phyloP scores from a whole-genome alignment of 1,140 invertebrate species.

The Latrodectus geometricus region DNA sequence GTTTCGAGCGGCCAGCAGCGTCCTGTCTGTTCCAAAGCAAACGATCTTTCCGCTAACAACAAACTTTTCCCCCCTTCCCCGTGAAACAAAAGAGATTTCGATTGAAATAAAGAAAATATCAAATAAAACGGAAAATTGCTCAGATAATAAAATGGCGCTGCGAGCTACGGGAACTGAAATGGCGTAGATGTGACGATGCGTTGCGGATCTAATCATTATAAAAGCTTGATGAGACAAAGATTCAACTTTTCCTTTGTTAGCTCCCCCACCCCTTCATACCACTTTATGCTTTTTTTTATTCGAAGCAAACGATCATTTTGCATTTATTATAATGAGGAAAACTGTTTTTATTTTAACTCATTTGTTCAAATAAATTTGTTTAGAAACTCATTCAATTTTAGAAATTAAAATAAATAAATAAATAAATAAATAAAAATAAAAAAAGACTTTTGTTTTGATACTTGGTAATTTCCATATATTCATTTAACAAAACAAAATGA shows the following conservation, averaged over 20 bases:
- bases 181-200: conserved; percentile 32
- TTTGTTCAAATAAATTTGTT: too few species aligned
- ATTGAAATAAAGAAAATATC: conserved; percentile 34
- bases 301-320: background rate
- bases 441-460: too few species aligned
- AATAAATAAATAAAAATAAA: too few species aligned
- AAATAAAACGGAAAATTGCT: conserved; percentile 12
- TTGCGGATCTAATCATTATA: conserved; percentile 10
- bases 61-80: background rate
- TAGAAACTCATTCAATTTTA: too few species aligned
- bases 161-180: conserved; percentile 9
- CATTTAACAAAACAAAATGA: too few species aligned
- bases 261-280: background rate
- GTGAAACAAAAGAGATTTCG: conserved; percentile 38
- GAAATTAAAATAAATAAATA: too few species aligned
- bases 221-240: conserved; percentile 6
- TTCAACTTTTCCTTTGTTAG: background rate
- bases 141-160: conserved; percentile 48
- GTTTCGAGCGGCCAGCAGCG: conserved; percentile 16
- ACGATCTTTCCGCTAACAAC: background rate
- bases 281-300: background rate
- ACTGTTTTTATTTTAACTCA: too few species aligned
- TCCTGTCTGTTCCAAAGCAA: conserved; percentile 1
- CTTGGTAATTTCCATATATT: too few species aligned
- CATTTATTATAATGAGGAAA: background rate